Evolutionary conservation across 2,888 invertebrate species (phyloP), one percentile per base, ranked within the genome.

Genomic region (Macrophya alboannulata): DNA sequence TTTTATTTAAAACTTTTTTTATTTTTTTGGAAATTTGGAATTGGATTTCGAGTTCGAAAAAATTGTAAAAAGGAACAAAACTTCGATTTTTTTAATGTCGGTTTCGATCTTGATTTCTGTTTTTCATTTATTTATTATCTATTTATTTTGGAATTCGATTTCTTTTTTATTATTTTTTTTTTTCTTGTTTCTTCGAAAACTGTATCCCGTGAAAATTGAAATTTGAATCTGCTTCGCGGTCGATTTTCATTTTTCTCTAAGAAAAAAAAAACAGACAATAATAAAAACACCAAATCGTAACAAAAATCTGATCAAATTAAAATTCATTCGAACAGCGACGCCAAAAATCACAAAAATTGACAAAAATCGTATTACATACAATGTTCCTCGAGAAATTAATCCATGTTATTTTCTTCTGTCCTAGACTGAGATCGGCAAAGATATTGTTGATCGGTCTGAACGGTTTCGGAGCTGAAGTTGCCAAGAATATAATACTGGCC

Each of bases 381-480:
- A n/a, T n/a, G n/a, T 15, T 9, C 65, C 5, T 10, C 0, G 9
- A 68, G 6, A 15, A 68, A 72, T 72, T 43, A n/a, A 21, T 62
- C n/a, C 12, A 10, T 62, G 21, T 12, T 62, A 10, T 4, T 62
- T 62, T n/a, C n/a, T 25, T 40, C 12, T 15, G 5, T 81, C 92
- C 37, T 90, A 97, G 97, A 86, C 94, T 99, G 89, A 96, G 99
- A 85, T 96, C 97, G 72, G 96, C 99, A 0, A 97, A 96, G 93
- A 96, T 99, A 86, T 95, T 99, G 59, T 94, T 99, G 85, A 97
- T 98, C 89, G 99, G 99, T 5, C 90, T 99, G 45, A 96, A 96
- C 92, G 99, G 99, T 5, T 95, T 99, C 45, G 99, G 99, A 37
- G 98, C 99, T 10, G 99, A 99, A 95, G 96, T 98, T 68, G 98